These are phyloP conservation scores for Sebastes taczanowskii DNA, from an alignment of 2,797 vertebrate genomes.

Conservation along the genomic window DNA sequence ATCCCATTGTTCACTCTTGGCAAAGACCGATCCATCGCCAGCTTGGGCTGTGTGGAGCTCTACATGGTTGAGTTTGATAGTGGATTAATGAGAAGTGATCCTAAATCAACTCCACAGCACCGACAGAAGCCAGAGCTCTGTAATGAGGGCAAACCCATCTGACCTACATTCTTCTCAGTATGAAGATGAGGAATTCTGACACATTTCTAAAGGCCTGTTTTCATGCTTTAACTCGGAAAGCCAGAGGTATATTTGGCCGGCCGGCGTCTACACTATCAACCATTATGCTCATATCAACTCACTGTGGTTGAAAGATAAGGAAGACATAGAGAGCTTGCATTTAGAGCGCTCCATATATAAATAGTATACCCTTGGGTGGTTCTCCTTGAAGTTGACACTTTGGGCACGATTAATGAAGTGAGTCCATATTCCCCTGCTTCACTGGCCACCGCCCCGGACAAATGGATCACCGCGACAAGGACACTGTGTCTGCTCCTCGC, in stretches of 20 bases:
- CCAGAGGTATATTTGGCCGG: constrained; percentile 5
- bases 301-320: constrained; percentile 60
- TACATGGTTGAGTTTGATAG: constrained; percentile 43
- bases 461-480: constrained; percentile 74
- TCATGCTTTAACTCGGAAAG: constrained; percentile 30
- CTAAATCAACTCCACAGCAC: constrained; percentile 55
- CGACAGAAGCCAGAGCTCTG: constrained; percentile 49
- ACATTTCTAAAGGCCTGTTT: constrained; percentile 26
- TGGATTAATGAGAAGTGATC: constrained; percentile 61
- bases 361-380: constrained; percentile 57
- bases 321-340: constrained; percentile 33
- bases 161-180: constrained; percentile 69
- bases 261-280: constrained; percentile 25
- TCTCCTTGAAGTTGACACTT: constrained; percentile 78
- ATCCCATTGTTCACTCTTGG: constrained; percentile 55
- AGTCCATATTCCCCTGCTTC: constrained; percentile 57
- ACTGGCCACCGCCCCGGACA: constrained; percentile 47
- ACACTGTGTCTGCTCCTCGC: constrained; percentile 61
- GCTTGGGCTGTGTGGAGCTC: constrained; percentile 16
- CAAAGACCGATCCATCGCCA: constrained; percentile 21
- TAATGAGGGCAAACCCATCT: constrained; percentile 70
- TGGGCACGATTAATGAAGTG: constrained; percentile 74
- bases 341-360: constrained; percentile 43
- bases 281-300: constrained; percentile 46
- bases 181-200: constrained; percentile 37